A percentile compares a stretch with the other conserved stretches of the same genome.
Conservation (phyloP, 2,797 vertebrate genomes). For the Anabacerthia variegaticeps region DNA sequence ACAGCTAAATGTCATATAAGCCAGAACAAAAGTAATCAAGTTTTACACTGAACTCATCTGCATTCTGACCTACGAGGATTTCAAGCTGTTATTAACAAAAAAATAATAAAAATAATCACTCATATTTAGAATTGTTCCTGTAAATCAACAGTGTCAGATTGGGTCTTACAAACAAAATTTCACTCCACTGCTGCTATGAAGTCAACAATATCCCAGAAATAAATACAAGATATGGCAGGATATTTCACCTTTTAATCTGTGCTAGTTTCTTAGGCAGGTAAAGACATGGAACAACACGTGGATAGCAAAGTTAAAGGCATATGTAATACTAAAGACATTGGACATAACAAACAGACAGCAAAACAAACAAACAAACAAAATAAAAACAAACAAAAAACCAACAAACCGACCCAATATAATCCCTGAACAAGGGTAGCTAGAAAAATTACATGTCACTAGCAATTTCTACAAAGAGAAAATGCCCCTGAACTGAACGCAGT, state of each 20-base stretch:
- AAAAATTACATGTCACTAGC: not conserved
- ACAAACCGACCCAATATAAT: not conserved
- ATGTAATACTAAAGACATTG: not conserved
- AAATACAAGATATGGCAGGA: not conserved
- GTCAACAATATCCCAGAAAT: not conserved
- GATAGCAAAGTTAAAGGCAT: not conserved
- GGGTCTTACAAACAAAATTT: not conserved
- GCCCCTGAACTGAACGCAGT: rapidly evolving
- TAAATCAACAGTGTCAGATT: not conserved
- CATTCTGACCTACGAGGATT: not conserved
- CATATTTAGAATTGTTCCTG: not conserved
- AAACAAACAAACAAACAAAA: not conserved
- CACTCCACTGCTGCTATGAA: not conserved
- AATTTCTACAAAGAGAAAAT: not conserved
- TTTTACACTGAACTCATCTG: not conserved
- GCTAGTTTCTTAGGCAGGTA: not conserved
- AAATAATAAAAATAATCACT: not conserved
- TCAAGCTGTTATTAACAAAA: not conserved
- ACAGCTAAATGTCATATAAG: not conserved
- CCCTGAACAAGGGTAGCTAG: not conserved
- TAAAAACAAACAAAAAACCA: not conserved
- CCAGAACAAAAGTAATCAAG: not conserved
- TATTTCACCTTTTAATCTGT: not conserved
- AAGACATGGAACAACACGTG: not conserved
- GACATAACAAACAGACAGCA: not conserved